A percentile compares a stretch with the other conserved stretches of the same genome.
Evolutionary conservation across 2,888 invertebrate genomes (phyloP).

Genomic region (Dynastes maya): DNA sequence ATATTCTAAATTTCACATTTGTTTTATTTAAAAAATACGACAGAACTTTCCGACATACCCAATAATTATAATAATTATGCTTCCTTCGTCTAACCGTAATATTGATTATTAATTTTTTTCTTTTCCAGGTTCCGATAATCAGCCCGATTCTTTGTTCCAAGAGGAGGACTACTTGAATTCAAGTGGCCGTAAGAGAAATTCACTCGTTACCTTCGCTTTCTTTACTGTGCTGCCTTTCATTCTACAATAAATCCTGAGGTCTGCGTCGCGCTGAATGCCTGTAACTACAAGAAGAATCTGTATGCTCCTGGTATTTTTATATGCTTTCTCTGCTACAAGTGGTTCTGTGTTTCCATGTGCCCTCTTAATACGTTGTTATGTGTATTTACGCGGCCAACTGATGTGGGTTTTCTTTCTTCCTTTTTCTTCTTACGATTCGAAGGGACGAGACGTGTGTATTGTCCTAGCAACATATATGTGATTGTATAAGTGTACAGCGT

Average conservation of each 20-base stretch:
- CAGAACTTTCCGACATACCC: too few species aligned
- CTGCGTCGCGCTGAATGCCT: slow-evolving; percentile 39
- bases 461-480: neutral
- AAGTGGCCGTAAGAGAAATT: slow-evolving; percentile 41
- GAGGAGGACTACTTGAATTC: slow-evolving; percentile 63
- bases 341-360: slow-evolving; percentile 53
- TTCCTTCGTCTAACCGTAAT: neutral
- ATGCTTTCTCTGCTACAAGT: slow-evolving; percentile 63
- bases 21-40: too few species aligned
- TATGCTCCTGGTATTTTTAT: slow-evolving; percentile 61
- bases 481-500: slow-evolving; percentile 9
- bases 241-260: slow-evolving; percentile 62
- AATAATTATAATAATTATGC: too few species aligned
- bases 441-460: slow-evolving; percentile 8
- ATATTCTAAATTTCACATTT: too few species aligned
- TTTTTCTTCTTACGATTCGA: neutral
- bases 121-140: slow-evolving; percentile 62
- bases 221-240: slow-evolving; percentile 62
- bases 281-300: slow-evolving; percentile 41
- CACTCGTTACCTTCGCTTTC: slow-evolving; percentile 60
- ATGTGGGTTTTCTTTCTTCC: neutral
- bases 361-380: slow-evolving; percentile 44
- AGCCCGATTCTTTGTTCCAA: slow-evolving; percentile 63
- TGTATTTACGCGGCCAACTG: slow-evolving; percentile 14
- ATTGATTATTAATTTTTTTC: slow-evolving; percentile 41